Base-by-base conservation (phyloP, 2,888 invertebrate species). In the Ryuthela nishihirai region DNA sequence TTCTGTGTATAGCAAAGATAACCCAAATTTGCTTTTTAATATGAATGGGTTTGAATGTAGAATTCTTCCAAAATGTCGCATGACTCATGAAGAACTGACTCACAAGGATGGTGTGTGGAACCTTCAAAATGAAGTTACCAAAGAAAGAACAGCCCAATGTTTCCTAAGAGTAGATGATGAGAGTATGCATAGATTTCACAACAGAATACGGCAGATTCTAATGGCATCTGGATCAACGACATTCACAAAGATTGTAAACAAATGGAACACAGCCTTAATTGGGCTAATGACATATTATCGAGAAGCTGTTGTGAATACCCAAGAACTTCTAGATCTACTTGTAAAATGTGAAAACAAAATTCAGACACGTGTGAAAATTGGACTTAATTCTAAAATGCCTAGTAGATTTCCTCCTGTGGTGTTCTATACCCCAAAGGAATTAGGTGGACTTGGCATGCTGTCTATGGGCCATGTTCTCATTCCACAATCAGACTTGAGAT, bases 281-380 rank as follows among this genome's bases (percentile, higher is more conserved):
- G 99, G 99, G 54, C 77, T 99, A 53, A 99, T 99, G 99, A 99
- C 99, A 0, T 99, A 99, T 76, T 99, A 95, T 84, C 84, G 99
- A 18, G 99, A 99, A 75, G 94, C 99, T 2, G 99, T 98, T 0
- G 99, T 99, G 6, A 99, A 98, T 74, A 99, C 99, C 0, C 99
- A 98, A 75, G 99, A 99, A 73, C 79, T 99, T 0, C 77, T 99
- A 3, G 99, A 99, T 74, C 76, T 99, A 54, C 79, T 99, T 0
- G 99, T 99, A 0, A 99, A 99, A 73, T 99, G 99, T 75, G 99
- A 99, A 77, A 99, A 99, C 76, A 99, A 99, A 76, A 99, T 99
- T 68, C 99, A 99, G 74, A 99, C 99, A 0, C 88, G 98, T 75
- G 99, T 99, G 72, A 99, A 99, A 80, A 99, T 99, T 72, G 99